These are phyloP conservation scores for Eunapius fragilis DNA, from an alignment of 37 sponge, comb jelly and placozoan species.

Conservation along the genomic window DNA sequence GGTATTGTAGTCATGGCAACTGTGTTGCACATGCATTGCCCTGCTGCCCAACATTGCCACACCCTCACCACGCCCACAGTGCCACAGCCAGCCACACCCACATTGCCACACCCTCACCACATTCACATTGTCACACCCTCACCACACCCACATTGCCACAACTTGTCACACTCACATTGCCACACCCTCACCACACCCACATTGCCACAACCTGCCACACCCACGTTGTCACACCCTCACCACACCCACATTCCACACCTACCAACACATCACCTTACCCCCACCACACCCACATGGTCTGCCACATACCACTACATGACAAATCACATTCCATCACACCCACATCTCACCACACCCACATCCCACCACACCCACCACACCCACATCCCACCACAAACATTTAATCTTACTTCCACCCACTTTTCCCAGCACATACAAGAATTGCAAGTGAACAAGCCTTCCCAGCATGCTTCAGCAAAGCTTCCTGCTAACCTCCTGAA, in stretches of 20 bases:
- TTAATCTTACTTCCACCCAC: neutral
- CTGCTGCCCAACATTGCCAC: too few relatives aligned
- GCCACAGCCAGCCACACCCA: too few relatives aligned
- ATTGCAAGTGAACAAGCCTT: conserved; percentile 18
- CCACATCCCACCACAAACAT: neutral
- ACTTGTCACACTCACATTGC: too few relatives aligned
- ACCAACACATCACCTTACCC: too few relatives aligned
- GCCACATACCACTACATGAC: neutral
- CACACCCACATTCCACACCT: neutral
- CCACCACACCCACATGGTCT: too few relatives aligned
- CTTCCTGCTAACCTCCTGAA: conserved; percentile 53
- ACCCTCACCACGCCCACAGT: too few relatives aligned
- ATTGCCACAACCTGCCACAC: neutral
- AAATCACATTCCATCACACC: neutral
- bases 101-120: too few relatives aligned
- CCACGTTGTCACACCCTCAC: neutral
- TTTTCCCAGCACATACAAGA: conserved; percentile 34
- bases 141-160: too few relatives aligned
- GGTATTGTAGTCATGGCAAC: neutral
- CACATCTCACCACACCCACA: neutral
- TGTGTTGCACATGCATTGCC: too few relatives aligned
- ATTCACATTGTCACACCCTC: neutral
- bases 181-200: neutral
- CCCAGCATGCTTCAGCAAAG: conserved; percentile 38
- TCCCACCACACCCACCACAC: neutral